Percentiles rank a stretch among this genome's conserved stretches.
phyloP scores from a whole-genome alignment of 1,140 invertebrate genomes.

The Procambarus clarkii region DNA sequence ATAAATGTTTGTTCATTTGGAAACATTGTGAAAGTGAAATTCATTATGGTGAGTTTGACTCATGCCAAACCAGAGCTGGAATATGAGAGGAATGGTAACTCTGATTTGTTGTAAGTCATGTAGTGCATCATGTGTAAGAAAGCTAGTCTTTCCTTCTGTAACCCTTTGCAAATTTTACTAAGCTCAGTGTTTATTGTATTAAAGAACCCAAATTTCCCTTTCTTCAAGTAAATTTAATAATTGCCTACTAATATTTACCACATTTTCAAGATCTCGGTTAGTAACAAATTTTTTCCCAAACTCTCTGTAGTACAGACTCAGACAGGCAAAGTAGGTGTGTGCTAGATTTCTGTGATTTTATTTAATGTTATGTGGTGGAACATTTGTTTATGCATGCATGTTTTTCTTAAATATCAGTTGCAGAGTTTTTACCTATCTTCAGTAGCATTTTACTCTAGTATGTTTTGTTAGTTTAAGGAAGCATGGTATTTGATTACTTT shows the following conservation, averaged over 20 bases:
- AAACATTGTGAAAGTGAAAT: too few relatives aligned
- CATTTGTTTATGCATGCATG: constrained; percentile 31
- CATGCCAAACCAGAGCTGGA: neutral
- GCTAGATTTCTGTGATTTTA: constrained; percentile 42
- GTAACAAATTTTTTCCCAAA: constrained; percentile 42
- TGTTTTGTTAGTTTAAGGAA: neutral
- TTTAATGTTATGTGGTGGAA: constrained; percentile 23
- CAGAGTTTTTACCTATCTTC: neutral
- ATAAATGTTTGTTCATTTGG: neutral
- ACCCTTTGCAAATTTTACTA: neutral
- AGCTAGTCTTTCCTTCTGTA: neutral
- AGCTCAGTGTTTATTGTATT: neutral
- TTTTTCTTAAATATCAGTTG: neutral
- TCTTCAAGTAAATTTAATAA: neutral
- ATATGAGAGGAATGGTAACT: neutral
- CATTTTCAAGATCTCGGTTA: constrained; percentile 7
- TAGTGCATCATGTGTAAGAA: neutral
- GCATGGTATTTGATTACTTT: neutral
- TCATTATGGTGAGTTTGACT: neutral
- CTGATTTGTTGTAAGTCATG: neutral
- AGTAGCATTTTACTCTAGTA: neutral
- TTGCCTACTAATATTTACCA: neutral
- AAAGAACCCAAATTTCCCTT: neutral
- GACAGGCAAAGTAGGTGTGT: constrained; percentile 68
- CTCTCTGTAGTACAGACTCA: constrained; percentile 63